These are phyloP conservation scores for Meta bourneti DNA, from an alignment of 2,888 invertebrate genomes.

Conservation along the genomic window DNA sequence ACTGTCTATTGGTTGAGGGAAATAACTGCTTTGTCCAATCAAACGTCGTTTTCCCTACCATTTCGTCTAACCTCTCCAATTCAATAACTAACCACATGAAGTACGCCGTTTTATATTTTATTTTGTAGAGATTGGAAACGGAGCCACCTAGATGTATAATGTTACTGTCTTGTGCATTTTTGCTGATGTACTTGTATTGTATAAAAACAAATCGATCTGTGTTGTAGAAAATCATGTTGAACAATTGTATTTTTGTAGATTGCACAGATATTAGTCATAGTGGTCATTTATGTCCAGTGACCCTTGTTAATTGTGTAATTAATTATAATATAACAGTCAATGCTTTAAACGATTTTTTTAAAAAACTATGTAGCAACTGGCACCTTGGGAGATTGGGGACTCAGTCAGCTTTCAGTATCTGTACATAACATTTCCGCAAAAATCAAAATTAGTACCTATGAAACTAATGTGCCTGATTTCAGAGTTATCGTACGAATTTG, in stretches of 20 bases:
- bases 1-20: conserved; percentile 4
- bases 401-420: conserved; percentile 49
- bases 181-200: conserved; percentile 65
- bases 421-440: conserved; percentile 59
- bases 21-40: background rate
- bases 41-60: background rate
- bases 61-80: background rate
- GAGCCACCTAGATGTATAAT: conserved; percentile 62
- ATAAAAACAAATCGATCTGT: conserved; percentile 59
- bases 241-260: conserved; percentile 77
- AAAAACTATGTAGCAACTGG: conserved; percentile 44
- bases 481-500: conserved; percentile 30
- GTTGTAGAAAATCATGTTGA: conserved; percentile 76
- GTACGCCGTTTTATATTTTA: conserved; percentile 57
- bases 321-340: conserved; percentile 56
- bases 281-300: conserved; percentile 60
- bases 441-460: conserved; percentile 67
- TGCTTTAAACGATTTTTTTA: conserved; percentile 49
- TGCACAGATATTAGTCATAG: conserved; percentile 77
- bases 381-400: conserved; percentile 25
- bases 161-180: conserved; percentile 64
- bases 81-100: background rate
- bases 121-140: conserved; percentile 60
- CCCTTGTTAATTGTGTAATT: conserved; percentile 75
- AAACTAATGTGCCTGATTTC: conserved; percentile 54